A percentile compares a stretch with the other conserved stretches of the same genome.
Conservation (phyloP, 1,140 invertebrate genomes). For the Drosophila tsacasi region DNA sequence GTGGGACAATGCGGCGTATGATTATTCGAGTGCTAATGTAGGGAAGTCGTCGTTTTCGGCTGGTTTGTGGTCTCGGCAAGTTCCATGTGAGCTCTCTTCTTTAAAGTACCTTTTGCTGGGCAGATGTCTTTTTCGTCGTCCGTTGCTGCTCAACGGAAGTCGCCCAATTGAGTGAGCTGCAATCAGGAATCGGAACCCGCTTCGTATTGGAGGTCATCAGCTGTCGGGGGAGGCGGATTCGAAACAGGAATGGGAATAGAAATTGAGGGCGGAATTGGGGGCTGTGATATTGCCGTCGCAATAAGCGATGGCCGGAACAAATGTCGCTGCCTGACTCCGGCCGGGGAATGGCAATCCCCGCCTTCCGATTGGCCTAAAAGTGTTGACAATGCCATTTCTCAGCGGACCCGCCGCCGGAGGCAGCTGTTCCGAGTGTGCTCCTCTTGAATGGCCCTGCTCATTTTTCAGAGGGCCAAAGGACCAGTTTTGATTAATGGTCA, state of each 20-base stretch:
- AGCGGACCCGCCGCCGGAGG: conserved; percentile 27
- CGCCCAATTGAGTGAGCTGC: conserved; percentile 55
- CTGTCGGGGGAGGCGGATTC: neutral
- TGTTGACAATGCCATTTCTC: conserved; percentile 73
- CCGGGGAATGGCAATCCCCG: conserved; percentile 19
- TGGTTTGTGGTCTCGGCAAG: conserved; percentile 54
- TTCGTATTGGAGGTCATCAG: conserved; percentile 38
- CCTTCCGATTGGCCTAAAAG: conserved; percentile 73
- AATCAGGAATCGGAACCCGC: conserved; percentile 45
- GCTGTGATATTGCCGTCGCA: conserved; percentile 30
- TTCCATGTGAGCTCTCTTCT: conserved; percentile 21
- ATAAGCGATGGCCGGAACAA: conserved; percentile 51
- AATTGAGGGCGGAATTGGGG: conserved; percentile 12
- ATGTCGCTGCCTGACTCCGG: conserved; percentile 36
- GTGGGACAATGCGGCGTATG: conserved; percentile 75
- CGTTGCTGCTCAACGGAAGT: conserved; percentile 53
- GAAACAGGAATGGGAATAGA: conserved; percentile 4
- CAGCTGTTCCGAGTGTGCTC: conserved; percentile 41
- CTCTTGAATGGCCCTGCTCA: conserved; percentile 34
- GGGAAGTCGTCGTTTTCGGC: conserved; percentile 38
- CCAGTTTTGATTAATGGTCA: conserved; percentile 79
- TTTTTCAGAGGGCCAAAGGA: conserved; percentile 43
- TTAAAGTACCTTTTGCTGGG: conserved; percentile 41
- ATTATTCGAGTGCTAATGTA: conserved; percentile 73
- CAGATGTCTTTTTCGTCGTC: conserved; percentile 11